Conservation (phyloP, 2,888 invertebrate genomes). For the Cryptus viduatorius region DNA sequence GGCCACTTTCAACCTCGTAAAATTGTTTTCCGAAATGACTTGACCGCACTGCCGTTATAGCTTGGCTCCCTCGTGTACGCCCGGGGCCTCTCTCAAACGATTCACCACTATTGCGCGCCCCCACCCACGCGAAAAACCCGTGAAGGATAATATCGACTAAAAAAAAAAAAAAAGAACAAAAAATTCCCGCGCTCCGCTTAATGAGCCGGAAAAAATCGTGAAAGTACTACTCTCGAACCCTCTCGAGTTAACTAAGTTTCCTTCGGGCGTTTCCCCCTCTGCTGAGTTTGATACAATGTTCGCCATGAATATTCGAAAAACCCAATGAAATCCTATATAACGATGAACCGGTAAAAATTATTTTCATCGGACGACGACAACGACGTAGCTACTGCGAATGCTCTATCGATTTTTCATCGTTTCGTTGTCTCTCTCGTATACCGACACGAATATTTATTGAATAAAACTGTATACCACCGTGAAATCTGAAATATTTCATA, state of each 20-base stretch:
- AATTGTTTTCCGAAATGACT: conserved; percentile 38
- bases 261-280: conserved; percentile 16
- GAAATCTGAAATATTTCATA: background rate
- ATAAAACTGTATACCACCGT: background rate
- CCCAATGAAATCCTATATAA: conserved; percentile 39
- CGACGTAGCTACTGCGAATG: background rate
- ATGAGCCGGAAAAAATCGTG: conserved; percentile 57
- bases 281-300: conserved; percentile 29
- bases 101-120: conserved; percentile 2
- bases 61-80: background rate
- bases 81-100: conserved; percentile 17
- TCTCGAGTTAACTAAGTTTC: conserved; percentile 41
- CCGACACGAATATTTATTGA: background rate
- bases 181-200: conserved; percentile 26
- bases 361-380: background rate
- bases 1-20: conserved; percentile 27
- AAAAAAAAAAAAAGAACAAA: conserved; percentile 35
- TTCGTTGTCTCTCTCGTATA: background rate
- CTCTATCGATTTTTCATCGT: background rate
- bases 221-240: conserved; percentile 34
- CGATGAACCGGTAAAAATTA: background rate
- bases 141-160: background rate
- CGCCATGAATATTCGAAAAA: conserved; percentile 50
- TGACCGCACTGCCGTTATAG: background rate
- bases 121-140: background rate